Evolutionary conservation across 2,888 invertebrate genomes (phyloP).

Genomic region (Escarpia spicata): DNA sequence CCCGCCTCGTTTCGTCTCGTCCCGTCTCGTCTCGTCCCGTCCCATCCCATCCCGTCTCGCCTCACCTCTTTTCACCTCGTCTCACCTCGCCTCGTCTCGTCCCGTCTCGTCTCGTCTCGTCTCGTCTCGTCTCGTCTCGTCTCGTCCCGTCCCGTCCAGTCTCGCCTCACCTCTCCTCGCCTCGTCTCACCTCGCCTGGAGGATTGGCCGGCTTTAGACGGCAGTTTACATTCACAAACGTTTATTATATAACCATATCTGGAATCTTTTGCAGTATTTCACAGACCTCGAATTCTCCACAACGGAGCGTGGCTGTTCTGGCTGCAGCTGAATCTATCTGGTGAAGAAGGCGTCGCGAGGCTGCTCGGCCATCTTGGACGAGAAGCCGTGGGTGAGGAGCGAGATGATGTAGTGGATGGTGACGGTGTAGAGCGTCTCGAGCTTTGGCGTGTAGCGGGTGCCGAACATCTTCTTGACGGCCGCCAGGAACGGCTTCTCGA

Average conservation of each 20-base stretch:
- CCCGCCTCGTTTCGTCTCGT: neutral
- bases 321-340: neutral
- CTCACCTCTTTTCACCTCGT: too few relatives aligned
- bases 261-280: too few relatives aligned
- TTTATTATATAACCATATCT: too few relatives aligned
- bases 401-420: conserved; percentile 16
- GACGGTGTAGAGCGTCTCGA: neutral
- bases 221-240: too few relatives aligned
- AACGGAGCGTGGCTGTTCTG: too few relatives aligned
- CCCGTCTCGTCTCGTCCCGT: too few relatives aligned
- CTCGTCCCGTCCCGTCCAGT: neutral
- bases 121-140: neutral
- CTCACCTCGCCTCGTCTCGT: too few relatives aligned
- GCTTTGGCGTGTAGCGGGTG: neutral
- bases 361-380: neutral
- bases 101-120: neutral
- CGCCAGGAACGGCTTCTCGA: neutral
- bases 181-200: neutral
- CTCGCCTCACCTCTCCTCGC: neutral
- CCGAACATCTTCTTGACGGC: neutral
- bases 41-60: too few relatives aligned
- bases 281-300: too few relatives aligned
- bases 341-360: neutral
- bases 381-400: neutral
- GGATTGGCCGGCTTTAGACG: too few relatives aligned